Evolutionary conservation across 2,888 invertebrate species (phyloP).

Genomic region (Mythimna pallens): DNA sequence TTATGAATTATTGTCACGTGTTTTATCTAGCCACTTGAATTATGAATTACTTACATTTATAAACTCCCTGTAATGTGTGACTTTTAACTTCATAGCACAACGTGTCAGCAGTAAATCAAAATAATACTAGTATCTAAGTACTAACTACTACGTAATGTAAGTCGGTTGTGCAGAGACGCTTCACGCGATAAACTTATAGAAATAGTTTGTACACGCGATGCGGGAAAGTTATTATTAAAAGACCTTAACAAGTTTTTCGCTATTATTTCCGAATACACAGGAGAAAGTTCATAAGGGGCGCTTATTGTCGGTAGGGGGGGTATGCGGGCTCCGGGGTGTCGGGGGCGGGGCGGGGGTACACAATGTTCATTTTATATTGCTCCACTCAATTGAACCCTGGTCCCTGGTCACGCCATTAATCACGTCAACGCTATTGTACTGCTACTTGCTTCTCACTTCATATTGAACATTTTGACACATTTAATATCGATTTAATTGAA

Average conservation of each 20-base stretch:
- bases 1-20: slow-evolving; percentile 23
- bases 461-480: slow-evolving; percentile 66
- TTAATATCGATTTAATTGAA: slow-evolving; percentile 50
- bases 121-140: slow-evolving; percentile 7
- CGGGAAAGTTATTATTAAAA: slow-evolving; percentile 79
- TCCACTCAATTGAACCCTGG: slow-evolving; percentile 73
- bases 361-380: slow-evolving; percentile 71
- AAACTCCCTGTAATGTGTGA: background rate
- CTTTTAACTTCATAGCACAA: slow-evolving; percentile 5
- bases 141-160: slow-evolving; percentile 3
- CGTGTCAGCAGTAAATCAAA: slow-evolving; percentile 28
- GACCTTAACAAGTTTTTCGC: slow-evolving; percentile 76
- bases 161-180: slow-evolving; percentile 36
- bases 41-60: background rate
- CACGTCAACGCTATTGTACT: slow-evolving; percentile 74
- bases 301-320: slow-evolving; percentile 67
- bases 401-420: slow-evolving; percentile 75
- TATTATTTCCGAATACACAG: slow-evolving; percentile 77
- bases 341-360: slow-evolving; percentile 34
- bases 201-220: slow-evolving; percentile 70
- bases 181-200: slow-evolving; percentile 47
- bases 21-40: background rate
- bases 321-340: slow-evolving; percentile 38
- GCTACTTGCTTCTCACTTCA: slow-evolving; percentile 67
- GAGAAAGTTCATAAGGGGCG: slow-evolving; percentile 74